Conservation (phyloP, 2,113 vertebrate species). For the Ochotona curzoniae region DNA sequence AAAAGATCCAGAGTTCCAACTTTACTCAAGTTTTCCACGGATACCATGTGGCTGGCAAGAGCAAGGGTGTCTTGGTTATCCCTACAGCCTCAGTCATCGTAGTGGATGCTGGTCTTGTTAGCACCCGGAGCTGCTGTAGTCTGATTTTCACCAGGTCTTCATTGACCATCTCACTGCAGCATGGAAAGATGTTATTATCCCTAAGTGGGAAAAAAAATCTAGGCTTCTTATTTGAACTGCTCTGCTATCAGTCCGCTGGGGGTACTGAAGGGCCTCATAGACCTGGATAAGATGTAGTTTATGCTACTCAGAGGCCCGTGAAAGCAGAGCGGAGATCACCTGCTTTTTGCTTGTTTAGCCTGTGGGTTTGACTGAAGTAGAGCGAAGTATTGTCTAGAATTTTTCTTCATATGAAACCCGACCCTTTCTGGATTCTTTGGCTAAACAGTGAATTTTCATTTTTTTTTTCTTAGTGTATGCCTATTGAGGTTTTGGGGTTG, state of each 20-base stretch:
- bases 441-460: not conserved
- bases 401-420: not conserved
- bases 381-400: not conserved
- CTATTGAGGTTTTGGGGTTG: not conserved
- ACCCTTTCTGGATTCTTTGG: not conserved
- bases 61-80: not conserved
- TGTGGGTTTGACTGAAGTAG: not conserved
- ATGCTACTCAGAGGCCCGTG: no score
- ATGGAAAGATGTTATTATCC: not conserved
- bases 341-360: not conserved
- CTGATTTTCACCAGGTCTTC: not conserved
- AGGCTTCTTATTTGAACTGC: not conserved
- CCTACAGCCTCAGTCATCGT: no score
- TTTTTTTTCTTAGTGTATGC: not conserved
- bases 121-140: not conserved
- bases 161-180: not conserved
- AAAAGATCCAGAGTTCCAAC: accelerated
- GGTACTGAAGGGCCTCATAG: not conserved
- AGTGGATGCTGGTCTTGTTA: not conserved
- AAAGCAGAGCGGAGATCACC: not conserved
- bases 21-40: accelerated
- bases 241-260: not conserved
- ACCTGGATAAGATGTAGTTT: not conserved
- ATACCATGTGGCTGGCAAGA: no score
- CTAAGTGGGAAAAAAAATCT: not conserved